Evolutionary conservation across 1,140 invertebrate genomes (phyloP), one percentile per base, ranked within the genome.

Genomic region (Drosophila arizonae): DNA sequence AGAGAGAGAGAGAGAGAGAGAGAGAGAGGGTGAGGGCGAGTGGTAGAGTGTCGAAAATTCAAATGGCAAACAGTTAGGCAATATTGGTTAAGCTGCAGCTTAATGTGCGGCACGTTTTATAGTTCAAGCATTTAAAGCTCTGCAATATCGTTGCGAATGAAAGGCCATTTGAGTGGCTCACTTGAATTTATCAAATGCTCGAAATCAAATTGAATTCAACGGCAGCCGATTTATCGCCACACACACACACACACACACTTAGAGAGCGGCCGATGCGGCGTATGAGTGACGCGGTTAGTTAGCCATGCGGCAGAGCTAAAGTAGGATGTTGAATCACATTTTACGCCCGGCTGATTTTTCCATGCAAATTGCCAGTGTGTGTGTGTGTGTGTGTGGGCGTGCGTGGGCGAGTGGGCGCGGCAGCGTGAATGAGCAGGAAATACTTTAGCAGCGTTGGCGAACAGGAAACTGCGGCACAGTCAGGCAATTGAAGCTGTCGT

Each of bases 61-160:
- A 24, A 57, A 30, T 54, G 28, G 28, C 11, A 51, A 54, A 54
- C 30, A 33, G 15, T 33, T 21, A 13, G 17, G 33, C 54, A 39
- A 21, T 24, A 21, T 21, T 56, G 54, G 28, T 24, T 43, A 28
- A 45, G 36, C 54, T 11, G 8, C 13, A n/a, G 15, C 15, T 11
- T 10, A 10, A 5, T 21, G 8, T n/a, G 21, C 46, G 60, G 30
- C 30, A 43, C 39, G 39, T 30, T 57, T 26, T 60, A 6, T n/a
- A 50, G 24, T 24, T 36, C 39, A 50, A 39, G 21, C 15, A 41
- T 24, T 24, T 28, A 45, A 60, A 64, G 43, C 48, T 67, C 21
- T 46, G 30, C 39, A 45, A 60, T 63, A 60, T 57, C 60, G 67
- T 77, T 81, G 79, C 74, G 81, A 77, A 81, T 81, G 79, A 74